These are phyloP conservation scores for Nephrocerus scutellatus DNA, from an alignment of 2,888 invertebrate species.

Conservation along the genomic window DNA sequence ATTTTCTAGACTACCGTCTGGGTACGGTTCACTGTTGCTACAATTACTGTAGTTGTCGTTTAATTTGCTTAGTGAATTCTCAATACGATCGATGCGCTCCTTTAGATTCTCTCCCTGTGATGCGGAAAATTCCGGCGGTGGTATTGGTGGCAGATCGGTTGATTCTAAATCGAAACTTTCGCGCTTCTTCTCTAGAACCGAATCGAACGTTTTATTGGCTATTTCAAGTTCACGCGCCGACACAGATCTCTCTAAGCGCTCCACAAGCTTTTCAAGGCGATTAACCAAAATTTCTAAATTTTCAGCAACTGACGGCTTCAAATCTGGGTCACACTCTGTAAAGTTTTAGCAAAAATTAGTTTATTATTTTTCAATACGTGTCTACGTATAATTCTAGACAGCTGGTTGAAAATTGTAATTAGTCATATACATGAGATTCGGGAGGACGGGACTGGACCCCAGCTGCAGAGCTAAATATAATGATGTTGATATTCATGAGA, in stretches of 20 bases:
- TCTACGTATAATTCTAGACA: too few species aligned
- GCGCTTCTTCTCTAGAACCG: slow-evolving; percentile 33
- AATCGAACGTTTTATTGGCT: slow-evolving; percentile 35
- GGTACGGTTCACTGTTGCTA: slow-evolving; percentile 18
- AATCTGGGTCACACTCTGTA: slow-evolving; percentile 51
- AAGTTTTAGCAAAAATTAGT: slow-evolving; percentile 1
- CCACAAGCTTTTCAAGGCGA: slow-evolving; percentile 68
- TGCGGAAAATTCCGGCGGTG: slow-evolving; percentile 18
- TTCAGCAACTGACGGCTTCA: slow-evolving; percentile 49
- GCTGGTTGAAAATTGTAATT: too few species aligned
- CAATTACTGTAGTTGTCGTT: slow-evolving; percentile 33
- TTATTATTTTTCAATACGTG: too few species aligned
- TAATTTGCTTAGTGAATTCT: slow-evolving; percentile 31
- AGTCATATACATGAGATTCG: too few species aligned
- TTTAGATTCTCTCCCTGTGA: slow-evolving; percentile 26
- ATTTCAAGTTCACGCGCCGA: slow-evolving; percentile 37
- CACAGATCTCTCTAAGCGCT: slow-evolving; percentile 58
- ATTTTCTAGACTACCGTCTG: slow-evolving; percentile 32
- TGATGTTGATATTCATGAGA: too few species aligned
- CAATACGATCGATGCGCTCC: slow-evolving; percentile 34
- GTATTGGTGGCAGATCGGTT: slow-evolving; percentile 31
- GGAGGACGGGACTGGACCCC: too few species aligned
- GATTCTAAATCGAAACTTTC: slow-evolving; percentile 33
- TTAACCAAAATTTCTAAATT: slow-evolving; percentile 64
- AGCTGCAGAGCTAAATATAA: too few species aligned